phyloP scores from a whole-genome alignment of 2,113 vertebrate species.

The Aegotheles bennettii region DNA sequence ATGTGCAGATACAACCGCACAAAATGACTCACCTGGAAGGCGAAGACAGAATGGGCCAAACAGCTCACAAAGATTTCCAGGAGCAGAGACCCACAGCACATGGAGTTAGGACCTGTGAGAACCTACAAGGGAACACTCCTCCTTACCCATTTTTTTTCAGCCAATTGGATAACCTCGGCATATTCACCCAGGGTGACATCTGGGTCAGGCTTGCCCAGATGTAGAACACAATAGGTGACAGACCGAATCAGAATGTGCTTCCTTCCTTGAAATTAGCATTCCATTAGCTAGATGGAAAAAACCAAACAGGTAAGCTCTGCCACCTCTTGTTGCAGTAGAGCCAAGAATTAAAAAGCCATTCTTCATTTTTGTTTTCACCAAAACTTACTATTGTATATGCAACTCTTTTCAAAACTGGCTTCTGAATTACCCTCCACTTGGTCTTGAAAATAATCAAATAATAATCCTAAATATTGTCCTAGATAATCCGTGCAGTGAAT shows the following conservation, averaged over 20 bases:
- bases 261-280: neutral
- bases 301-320: neutral
- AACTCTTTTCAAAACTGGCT: neutral
- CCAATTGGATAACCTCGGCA: accelerated
- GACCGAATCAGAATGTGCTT: neutral
- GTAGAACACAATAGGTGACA: neutral
- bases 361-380: neutral
- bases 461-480: neutral
- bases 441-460: neutral
- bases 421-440: neutral
- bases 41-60: neutral
- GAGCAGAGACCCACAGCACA: accelerated
- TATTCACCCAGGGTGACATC: neutral
- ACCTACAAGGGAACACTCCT: neutral
- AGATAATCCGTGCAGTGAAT: neutral
- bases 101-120: neutral
- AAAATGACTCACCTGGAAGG: neutral
- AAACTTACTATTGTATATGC: accelerated
- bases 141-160: neutral
- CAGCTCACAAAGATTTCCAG: neutral
- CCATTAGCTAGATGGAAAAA: neutral
- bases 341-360: neutral
- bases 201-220: neutral
- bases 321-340: neutral
- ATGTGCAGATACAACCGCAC: neutral